Evolutionary conservation across 2,888 invertebrate genomes (phyloP).

Genomic region (Cataglyphis altisquamis): DNA sequence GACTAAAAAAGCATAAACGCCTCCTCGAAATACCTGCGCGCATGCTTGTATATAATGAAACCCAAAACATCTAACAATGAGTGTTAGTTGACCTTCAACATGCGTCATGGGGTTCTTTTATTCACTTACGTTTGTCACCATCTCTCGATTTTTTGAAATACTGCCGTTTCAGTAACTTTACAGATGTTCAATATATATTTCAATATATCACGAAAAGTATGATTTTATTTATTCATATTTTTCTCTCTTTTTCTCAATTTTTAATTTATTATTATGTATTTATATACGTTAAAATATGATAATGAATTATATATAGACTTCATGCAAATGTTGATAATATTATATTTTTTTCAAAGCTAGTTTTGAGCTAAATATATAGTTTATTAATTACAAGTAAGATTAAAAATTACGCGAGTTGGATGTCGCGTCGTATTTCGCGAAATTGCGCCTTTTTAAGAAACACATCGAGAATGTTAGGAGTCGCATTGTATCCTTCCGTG

Average conservation of each 20-base stretch:
- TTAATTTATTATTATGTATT: background rate
- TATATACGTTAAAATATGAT: background rate
- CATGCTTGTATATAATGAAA: background rate
- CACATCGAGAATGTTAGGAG: conserved; percentile 2
- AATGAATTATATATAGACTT: background rate
- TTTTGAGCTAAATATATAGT: background rate
- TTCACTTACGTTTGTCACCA: background rate
- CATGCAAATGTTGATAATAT: background rate
- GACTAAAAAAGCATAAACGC: background rate
- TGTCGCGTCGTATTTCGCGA: background rate
- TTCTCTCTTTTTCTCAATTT: background rate
- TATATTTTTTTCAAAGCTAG: background rate
- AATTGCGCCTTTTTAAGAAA: conserved; percentile 23
- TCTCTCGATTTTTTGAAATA: background rate
- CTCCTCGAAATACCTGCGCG: background rate
- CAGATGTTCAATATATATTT: background rate
- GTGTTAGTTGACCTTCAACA: background rate
- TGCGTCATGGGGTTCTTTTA: background rate
- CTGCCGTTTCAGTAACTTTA: background rate
- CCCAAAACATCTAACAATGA: background rate
- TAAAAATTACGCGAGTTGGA: background rate
- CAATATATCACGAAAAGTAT: background rate
- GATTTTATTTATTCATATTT: background rate
- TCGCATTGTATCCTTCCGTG: conserved; percentile 32
- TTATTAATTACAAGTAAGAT: background rate